phyloP scores from a whole-genome alignment of 2,888 invertebrate genomes.

The Lasioglossum lativentre region DNA sequence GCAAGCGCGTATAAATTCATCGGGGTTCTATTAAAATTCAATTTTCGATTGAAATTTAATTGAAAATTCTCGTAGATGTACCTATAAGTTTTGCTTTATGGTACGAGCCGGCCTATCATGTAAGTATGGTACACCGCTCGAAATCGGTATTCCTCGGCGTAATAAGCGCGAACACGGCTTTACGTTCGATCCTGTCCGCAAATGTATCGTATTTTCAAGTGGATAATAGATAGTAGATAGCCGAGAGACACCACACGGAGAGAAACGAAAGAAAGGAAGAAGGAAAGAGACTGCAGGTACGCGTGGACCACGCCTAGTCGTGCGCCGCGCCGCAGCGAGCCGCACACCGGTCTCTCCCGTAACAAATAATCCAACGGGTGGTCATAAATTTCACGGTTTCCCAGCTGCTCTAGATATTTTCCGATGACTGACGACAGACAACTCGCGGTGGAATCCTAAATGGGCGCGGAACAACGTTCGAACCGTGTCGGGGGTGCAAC shows the following conservation, averaged over 20 bases:
- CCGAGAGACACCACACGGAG: slow-evolving; percentile 30
- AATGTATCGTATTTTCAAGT: slow-evolving; percentile 50
- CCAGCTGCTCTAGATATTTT: slow-evolving; percentile 32
- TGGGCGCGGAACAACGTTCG: neutral
- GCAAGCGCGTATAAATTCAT: neutral
- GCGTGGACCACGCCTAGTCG: slow-evolving; percentile 78
- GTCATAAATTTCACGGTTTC: slow-evolving; percentile 42
- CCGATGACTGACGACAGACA: slow-evolving; percentile 3
- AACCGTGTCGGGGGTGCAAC: slow-evolving; percentile 28
- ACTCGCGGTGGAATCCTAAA: slow-evolving; percentile 3
- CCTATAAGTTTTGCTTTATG: neutral
- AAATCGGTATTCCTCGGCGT: neutral
- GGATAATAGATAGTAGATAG: slow-evolving; percentile 13
- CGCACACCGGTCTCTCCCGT: slow-evolving; percentile 66
- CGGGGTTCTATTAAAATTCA: neutral
- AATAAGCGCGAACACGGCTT: slow-evolving; percentile 10
- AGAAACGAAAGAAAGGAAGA: slow-evolving; percentile 44
- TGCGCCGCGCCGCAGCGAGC: slow-evolving; percentile 34
- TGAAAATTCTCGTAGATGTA: neutral
- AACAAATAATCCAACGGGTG: slow-evolving; percentile 64
- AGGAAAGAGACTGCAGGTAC: slow-evolving; percentile 61
- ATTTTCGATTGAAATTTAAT: neutral
- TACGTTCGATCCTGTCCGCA: slow-evolving; percentile 18
- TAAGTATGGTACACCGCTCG: too few species aligned
- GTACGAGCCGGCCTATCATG: neutral